Evolutionary conservation across 2,797 vertebrate genomes (phyloP), one percentile per base, ranked within the genome.

Genomic region (Malacoctenus gilli): DNA sequence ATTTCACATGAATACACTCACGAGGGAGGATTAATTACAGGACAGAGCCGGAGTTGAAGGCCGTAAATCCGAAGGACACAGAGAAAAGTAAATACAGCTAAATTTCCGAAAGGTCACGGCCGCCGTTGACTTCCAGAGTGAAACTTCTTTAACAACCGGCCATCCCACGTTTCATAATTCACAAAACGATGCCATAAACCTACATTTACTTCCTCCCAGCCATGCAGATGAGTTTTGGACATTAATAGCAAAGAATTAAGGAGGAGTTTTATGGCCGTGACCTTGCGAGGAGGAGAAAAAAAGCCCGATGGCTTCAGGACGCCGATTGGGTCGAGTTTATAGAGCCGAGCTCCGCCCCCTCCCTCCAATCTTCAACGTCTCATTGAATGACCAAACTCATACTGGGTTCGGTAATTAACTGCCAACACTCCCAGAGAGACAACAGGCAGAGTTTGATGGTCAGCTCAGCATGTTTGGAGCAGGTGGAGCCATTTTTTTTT

Each of bases 151-250:
- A 75, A 77, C 61, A 68, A 69, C 59, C 59, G 1, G 14, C 50
- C 39, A 30, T 48, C 58, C 44, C 64, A 67, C 46, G 53, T 75
- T n/a, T 80, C 59, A 82, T 68, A 64, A 74, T 79, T 81, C 54
- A 62, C 59, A 59, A 80, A 81, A 77, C 35, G 30, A 84, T 46
- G 68, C 62, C 52, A 76, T 89, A 87, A 89, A 89, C 44, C 39
- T 18, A 64, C 79, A 77, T 87, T 80, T 76, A 73, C 54, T 43
- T 74, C 74, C 72, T 55, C 68, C 41, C 66, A 8, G 40, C 14
- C 72, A 89, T 88, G 85, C 70, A 88, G 82, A 89, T 85, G 64
- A 87, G 70, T 28, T 25, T 59, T 30, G 56, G 52, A 61, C 63
- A 68, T 86, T 85, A 80, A 83, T 67, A 64, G 73, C 35, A 4